Conservation (phyloP, 1,140 invertebrate genomes). For the Trissolcus basalis region DNA sequence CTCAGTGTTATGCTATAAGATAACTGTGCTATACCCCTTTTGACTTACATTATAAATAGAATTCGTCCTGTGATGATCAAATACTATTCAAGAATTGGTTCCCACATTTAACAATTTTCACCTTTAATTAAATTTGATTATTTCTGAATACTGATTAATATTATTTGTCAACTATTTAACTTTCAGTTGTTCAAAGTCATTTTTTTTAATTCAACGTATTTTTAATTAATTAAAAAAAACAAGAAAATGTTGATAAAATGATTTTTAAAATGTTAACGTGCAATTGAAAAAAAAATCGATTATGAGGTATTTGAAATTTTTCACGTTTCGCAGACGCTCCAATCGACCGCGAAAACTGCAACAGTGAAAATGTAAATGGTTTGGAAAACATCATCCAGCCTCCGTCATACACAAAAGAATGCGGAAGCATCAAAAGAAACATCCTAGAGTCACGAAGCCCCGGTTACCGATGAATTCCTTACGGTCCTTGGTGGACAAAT, state of each 20-base stretch:
- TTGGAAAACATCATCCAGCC: slow-evolving; percentile 13
- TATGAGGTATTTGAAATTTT: no score
- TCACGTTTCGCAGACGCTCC: no score
- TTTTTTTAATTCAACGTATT: no score
- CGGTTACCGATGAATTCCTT: slow-evolving; percentile 69
- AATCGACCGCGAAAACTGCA: slow-evolving; percentile 6
- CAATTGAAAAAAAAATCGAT: no score
- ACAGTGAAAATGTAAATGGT: slow-evolving; percentile 24
- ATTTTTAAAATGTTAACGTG: no score
- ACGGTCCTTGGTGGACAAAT: slow-evolving; percentile 67
- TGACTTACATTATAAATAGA: slow-evolving; percentile 1
- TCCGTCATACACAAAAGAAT: slow-evolving; percentile 38
- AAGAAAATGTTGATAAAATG: no score
- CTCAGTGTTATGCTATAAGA: slow-evolving; percentile 2
- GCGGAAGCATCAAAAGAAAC: slow-evolving; percentile 53
- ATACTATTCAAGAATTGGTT: background rate
- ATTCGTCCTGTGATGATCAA: background rate
- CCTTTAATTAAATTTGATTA: no score
- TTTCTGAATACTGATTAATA: no score
- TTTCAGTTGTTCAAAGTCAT: no score
- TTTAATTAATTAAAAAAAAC: no score
- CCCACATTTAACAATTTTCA: no score
- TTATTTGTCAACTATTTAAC: no score
- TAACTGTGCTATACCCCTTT: slow-evolving; percentile 14
- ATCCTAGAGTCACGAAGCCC: slow-evolving; percentile 50